These are phyloP conservation scores for Stenotaenia linearis DNA, from an alignment of 2,888 invertebrate genomes.

Conservation along the genomic window DNA sequence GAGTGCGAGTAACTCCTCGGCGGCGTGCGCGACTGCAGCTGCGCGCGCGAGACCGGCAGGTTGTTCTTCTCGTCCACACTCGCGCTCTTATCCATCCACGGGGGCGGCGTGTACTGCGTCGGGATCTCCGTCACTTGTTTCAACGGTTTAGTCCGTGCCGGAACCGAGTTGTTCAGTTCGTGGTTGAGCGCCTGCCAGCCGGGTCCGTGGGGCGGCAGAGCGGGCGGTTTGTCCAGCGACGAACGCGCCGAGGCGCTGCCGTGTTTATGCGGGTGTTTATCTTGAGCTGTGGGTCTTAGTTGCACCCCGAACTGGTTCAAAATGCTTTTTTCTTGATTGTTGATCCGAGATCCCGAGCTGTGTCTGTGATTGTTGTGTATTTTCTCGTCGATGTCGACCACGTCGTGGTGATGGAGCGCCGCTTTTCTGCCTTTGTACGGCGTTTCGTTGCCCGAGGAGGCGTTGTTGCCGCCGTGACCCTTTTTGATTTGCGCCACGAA, in stretches of 20 bases:
- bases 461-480: conserved; percentile 24
- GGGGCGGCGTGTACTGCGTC: conserved; percentile 37
- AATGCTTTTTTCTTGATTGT: not conserved
- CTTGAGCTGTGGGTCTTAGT: conserved; percentile 10
- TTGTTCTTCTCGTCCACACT: conserved; percentile 28
- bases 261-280: not conserved
- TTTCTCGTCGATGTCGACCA: not conserved
- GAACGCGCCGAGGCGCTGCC: not conserved
- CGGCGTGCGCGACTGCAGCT: conserved; percentile 36
- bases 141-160: not conserved
- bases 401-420: not conserved
- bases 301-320: conserved; percentile 22
- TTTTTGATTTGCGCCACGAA: conserved; percentile 49
- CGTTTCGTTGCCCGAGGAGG: conserved; percentile 24
- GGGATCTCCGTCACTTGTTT: conserved; percentile 28
- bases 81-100: conserved; percentile 37
- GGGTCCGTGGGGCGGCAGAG: not conserved
- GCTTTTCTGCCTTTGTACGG: conserved; percentile 31
- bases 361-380: not conserved
- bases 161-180: not conserved
- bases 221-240: not conserved
- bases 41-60: not conserved
- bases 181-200: conserved; percentile 24
- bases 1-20: conserved; percentile 39
- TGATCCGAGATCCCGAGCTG: not conserved